Evolutionary conservation across 2,113 vertebrate species (phyloP), one percentile per base, ranked within the genome.

Genomic region (Corythornis cristatus): DNA sequence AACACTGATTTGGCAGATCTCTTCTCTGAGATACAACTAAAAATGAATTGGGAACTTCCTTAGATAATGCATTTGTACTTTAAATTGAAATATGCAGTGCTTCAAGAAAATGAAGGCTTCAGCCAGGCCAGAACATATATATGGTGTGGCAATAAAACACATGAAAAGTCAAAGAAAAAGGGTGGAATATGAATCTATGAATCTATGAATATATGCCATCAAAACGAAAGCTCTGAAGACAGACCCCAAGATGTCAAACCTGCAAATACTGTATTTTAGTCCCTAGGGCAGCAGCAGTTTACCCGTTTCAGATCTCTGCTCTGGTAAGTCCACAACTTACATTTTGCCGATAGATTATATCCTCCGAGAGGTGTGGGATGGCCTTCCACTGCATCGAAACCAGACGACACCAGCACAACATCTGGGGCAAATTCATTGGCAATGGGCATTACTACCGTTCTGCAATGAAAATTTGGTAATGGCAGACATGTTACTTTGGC

Each of bases 371-470:
- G 99, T 1, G 99, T 97, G 16, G 98, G 98, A 83, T 99, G 99
- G 57, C 99, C 99, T 74, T 99, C 99, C 62, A 99, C 99, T 0
- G 99, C 99, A 21, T 99, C 99, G 11, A 99, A 99, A 75, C 99
- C 99, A 0, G 99, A 99, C 0, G 99, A 99, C 33, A 99, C 99
- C 97, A 99, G 98, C 92, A 99, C 99, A 81, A 99, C 96, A 5
- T 99, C 99, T 0, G 99, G 99, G 68, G 98, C 98, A 79, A 99
- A 99, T 96, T 99, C 99, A 4, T 98, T 98, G 80, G 99, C 99
- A 19, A 99, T 99, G 3, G 99, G 99, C 99, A 99, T 99, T 88
- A 99, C 99, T 87, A 99, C 98, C 9, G 98, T 98, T 93, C 99
- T 99, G 98, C 83, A 92, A 86, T 43, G 78, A 62, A 83, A 61